Evolutionary conservation across 2,113 vertebrate species (phyloP).

Genomic region (Boulengeromyrus knoepffleri): DNA sequence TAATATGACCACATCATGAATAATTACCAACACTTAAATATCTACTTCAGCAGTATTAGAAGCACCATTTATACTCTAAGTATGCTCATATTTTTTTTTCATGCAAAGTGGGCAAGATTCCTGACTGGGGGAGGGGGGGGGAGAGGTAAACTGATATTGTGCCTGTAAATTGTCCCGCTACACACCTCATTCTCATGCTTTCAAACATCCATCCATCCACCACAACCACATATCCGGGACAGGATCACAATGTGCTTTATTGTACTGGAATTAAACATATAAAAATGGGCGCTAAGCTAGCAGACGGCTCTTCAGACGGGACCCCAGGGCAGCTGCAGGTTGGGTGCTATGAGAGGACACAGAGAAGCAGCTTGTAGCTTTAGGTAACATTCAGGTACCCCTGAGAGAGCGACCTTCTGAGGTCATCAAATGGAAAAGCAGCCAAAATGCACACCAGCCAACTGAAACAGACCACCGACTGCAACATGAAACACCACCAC

Average conservation of each 20-base stretch:
- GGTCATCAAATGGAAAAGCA: background rate
- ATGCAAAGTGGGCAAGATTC: background rate
- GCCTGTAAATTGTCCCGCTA: background rate
- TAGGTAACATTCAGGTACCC: background rate
- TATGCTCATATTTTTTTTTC: background rate
- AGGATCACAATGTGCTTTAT: background rate
- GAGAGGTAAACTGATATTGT: background rate
- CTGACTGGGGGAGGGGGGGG: no score
- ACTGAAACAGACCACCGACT: background rate
- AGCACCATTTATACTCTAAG: background rate
- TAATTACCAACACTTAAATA: background rate
- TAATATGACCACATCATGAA: background rate
- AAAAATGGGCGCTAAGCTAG: background rate
- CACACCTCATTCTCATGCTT: background rate
- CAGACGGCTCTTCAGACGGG: background rate
- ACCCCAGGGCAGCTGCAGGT: background rate
- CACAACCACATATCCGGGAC: background rate
- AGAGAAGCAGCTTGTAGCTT: background rate
- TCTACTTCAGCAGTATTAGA: background rate
- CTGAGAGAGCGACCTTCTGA: background rate
- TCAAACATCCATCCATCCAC: background rate
- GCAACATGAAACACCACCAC: background rate
- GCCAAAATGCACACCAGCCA: background rate
- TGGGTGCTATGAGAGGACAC: background rate
- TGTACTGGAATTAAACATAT: background rate